phyloP scores from a whole-genome alignment of 1,140 invertebrate genomes.

The Scaptomyza montana region DNA sequence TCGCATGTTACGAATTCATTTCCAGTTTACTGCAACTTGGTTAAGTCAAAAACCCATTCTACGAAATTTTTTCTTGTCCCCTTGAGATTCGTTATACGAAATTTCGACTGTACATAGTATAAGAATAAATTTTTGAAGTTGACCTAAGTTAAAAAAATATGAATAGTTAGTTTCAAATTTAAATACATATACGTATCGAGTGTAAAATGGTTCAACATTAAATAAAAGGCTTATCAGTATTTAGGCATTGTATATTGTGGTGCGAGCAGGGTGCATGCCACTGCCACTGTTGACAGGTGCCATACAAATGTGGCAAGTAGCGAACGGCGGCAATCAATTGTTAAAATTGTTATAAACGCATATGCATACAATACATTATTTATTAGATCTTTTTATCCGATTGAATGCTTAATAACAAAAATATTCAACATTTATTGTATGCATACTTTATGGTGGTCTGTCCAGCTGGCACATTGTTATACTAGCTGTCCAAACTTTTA shows the following conservation, averaged over 20 bases:
- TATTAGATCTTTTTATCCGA: slow-evolving; percentile 3
- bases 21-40: too few species aligned
- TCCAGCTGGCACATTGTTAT: slow-evolving; percentile 11
- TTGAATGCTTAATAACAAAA: not conserved
- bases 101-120: too few species aligned
- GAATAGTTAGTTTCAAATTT: too few species aligned
- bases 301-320: not conserved
- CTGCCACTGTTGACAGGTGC: slow-evolving; percentile 18
- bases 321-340: not conserved
- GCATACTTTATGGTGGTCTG: not conserved
- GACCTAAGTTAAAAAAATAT: too few species aligned
- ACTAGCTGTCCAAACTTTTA: slow-evolving; percentile 31
- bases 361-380: slow-evolving; percentile 3
- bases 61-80: too few species aligned
- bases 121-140: too few species aligned
- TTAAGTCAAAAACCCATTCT: too few species aligned
- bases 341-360: slow-evolving; percentile 9
- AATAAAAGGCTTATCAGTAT: too few species aligned
- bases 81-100: too few species aligned
- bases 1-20: too few species aligned
- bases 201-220: too few species aligned
- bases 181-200: too few species aligned
- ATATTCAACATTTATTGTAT: not conserved
- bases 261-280: slow-evolving; percentile 33
- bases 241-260: not conserved